Evolutionary conservation across 2,113 vertebrate genomes (phyloP), one percentile per base, ranked within the genome.

Genomic region (Rhynchomys soricoides): DNA sequence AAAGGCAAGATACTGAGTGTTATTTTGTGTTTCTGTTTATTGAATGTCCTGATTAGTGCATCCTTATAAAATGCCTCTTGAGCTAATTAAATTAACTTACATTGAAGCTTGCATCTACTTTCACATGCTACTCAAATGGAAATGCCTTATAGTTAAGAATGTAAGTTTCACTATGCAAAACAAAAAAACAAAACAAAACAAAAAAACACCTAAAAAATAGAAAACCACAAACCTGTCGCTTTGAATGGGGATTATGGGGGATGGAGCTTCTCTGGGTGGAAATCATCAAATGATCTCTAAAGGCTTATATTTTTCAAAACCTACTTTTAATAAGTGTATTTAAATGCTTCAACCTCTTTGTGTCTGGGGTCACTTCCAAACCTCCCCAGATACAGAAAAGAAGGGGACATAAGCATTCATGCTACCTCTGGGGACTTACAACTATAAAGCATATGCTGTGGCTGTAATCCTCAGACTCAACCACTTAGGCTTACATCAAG

Each of bases 61-160:
- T 96, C 79, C 70, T 73, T 71, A 64, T n/a, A 92, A 95, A 96
- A 90, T 59, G 95, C 92, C 95, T 96, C 92, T 97, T 91, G 81
- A 95, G 64, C 92, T 97, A 96, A 97, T 97, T 96, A 94, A 93
- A 95, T 96, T 95, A 97, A 81, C 88, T 92, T 83, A 70, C 85
- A 94, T 86, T 75, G 85, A 95, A 95, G 83, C 85, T 81, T 92
- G 21, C n/a, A 19, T 34, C 96, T 29, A 31, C 88, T 90, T 97
- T 89, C 88, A 95, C 34, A 29, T 64, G 45, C 90, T 66, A n/a
- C 81, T 95, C 57, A 78, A 90, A 82, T n/a, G 52, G 9, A 89
- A 89, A 40, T 52, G 37, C 19, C 40, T 92, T 79, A 55, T 86
- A 68, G 45, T 87, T 75, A 79, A 57, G 88, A 73, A 87, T 45